A percentile compares a stretch with the other conserved stretches of the same genome.
phyloP scores from a whole-genome alignment of 2,797 vertebrate genomes.

The Protonibea diacanthus region DNA sequence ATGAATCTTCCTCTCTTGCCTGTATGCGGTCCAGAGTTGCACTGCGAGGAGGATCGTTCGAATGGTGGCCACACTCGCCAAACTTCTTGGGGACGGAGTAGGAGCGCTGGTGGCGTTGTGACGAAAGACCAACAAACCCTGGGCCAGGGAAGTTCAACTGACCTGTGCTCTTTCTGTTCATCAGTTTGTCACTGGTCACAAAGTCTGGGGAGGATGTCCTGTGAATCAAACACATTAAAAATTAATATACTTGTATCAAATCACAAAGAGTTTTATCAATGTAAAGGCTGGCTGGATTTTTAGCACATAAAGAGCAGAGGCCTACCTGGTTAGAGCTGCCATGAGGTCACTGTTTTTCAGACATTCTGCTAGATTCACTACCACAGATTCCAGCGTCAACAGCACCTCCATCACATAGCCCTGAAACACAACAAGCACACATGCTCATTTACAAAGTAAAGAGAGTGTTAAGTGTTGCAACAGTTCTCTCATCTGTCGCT shows the following conservation, averaged over 20 bases:
- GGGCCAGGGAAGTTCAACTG: constrained; percentile 93
- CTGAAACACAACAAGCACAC: constrained; percentile 75
- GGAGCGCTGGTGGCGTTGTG: constrained; percentile 96
- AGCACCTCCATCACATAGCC: constrained; percentile 99
- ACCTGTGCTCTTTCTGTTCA: constrained; percentile 96
- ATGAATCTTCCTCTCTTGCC: constrained; percentile 54
- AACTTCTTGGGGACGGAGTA: constrained; percentile 99
- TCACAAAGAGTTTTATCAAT: not conserved
- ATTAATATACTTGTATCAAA: not conserved
- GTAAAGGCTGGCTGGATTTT: not conserved
- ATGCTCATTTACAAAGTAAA: not conserved
- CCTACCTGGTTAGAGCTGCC: constrained; percentile 94
- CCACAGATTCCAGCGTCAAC: constrained; percentile 95
- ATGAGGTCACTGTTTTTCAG: constrained; percentile 97
- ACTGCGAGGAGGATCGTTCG: constrained; percentile 93
- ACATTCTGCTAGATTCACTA: constrained; percentile 97
- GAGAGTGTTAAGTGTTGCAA: no score
- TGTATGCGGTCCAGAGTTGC: constrained; percentile 98
- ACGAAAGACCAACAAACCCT: constrained; percentile 86
- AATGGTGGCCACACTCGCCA: constrained; percentile 90
- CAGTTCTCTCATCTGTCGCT: not conserved
- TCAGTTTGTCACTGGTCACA: constrained; percentile 91
- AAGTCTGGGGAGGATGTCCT: constrained; percentile 98
- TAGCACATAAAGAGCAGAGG: not conserved
- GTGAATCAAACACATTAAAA: constrained; percentile 24